Evolutionary conservation across 2,113 vertebrate species (phyloP), one percentile per base, ranked within the genome.

Genomic region (Propithecus coquereli): DNA sequence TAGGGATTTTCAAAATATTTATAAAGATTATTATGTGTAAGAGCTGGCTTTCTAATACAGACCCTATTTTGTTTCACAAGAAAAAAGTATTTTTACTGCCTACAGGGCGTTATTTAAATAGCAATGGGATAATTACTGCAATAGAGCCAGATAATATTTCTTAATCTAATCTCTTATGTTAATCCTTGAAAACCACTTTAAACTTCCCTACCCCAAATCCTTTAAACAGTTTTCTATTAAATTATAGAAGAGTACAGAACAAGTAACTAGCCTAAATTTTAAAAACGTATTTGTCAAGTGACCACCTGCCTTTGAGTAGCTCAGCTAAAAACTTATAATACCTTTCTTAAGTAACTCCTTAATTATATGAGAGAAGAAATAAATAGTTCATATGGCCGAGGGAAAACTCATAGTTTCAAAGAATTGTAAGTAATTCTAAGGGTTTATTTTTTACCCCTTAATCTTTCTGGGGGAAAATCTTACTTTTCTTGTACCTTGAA

Each of bases 1-100:
- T 54, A 84, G 17, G 20, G 20, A 10, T 85, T 96, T 90, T 93
- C 83, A 80, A 92, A 95, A 94, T 97, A 96, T 66, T 95, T 93
- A 82, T 50, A 57, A 76, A 88, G 40, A 94, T 79, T 87, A 95
- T 22, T 87, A 32, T 93, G 63, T 54, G 20, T 77, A 87, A 91
- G 73, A 92, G 80, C 59, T 76, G 37, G 40, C 77, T 95, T 87
- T 84, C 54, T 37, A 83, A 77, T 20, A 52, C 22, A 95, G 95
- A 92, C 27, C 50, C 43, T 85, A 79, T 83, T 86, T 96, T 63
- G 59, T 76, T 90, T 88, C 91, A 77, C 34, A 90, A 76, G 32
- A 92, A 50, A 73, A 73, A 54, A 96, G 30, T 73, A 27, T 76
- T 14, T 76, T 76, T 22, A 80, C 52, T 76, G 59, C 52, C 76